Conservation (phyloP, 2,113 vertebrate genomes). For the Tachysurus fulvidraco region DNA sequence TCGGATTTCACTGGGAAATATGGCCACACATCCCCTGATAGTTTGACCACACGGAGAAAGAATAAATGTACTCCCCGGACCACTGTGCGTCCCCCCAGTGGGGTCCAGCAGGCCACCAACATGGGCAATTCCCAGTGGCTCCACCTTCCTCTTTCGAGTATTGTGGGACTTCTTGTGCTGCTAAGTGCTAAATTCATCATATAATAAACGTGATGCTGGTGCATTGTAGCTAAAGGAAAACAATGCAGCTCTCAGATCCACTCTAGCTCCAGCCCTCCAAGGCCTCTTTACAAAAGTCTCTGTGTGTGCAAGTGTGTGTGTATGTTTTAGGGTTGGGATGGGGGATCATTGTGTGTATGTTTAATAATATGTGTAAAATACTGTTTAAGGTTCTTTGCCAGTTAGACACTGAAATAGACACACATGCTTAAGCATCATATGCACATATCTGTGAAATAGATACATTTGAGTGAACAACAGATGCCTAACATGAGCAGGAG, state of each 20-base stretch:
- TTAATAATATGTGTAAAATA: conserved; percentile 56
- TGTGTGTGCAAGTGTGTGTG: conserved; percentile 56
- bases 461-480: conserved; percentile 14
- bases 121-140: conserved; percentile 64
- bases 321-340: conserved; percentile 55
- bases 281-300: conserved; percentile 69
- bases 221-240: conserved; percentile 63
- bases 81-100: conserved; percentile 87
- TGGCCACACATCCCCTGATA: conserved; percentile 74
- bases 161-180: conserved; percentile 75
- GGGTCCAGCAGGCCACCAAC: conserved; percentile 89
- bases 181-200: conserved; percentile 75
- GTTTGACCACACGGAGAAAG: conserved; percentile 83
- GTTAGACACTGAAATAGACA: conserved; percentile 66
- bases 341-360: conserved; percentile 33
- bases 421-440: conserved; percentile 59
- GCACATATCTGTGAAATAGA: conserved; percentile 28
- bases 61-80: conserved; percentile 90
- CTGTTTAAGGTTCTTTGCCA: conserved; percentile 71
- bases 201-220: conserved; percentile 80
- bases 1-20: conserved; percentile 76
- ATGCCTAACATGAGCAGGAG: not conserved
- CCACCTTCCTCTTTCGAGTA: conserved; percentile 61
- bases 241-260: conserved; percentile 67
- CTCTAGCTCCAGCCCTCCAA: conserved; percentile 71